A percentile compares a stretch with the other conserved stretches of the same genome.
These are phyloP conservation scores for Thalassophryne amazonica DNA, from an alignment of 2,797 vertebrate genomes.

Conservation along the genomic window DNA sequence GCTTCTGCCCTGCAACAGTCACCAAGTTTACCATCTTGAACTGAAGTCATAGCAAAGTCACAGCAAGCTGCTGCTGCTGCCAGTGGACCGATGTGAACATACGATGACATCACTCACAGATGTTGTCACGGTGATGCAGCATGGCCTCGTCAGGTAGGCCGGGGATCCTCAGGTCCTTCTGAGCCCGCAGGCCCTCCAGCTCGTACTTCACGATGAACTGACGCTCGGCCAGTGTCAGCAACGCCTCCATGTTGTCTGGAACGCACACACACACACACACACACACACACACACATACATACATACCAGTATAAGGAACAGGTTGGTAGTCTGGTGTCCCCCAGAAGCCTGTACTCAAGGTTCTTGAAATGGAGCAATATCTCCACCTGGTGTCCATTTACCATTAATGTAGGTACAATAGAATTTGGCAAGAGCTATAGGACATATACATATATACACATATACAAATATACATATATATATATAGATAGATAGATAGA, in stretches of 20 bases:
- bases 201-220: constrained; percentile 79
- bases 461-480: no score
- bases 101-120: constrained; percentile 69
- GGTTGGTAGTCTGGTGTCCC: no score
- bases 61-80: no score
- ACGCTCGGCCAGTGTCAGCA: constrained; percentile 79
- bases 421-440: no score
- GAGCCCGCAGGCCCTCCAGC: constrained; percentile 73
- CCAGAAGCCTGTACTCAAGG: no score
- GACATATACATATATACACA: no score
- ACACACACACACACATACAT: neutral
- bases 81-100: neutral
- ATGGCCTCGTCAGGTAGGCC: constrained; percentile 59
- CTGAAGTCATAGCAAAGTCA: no score
- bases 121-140: constrained; percentile 68
- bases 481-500: no score
- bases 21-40: neutral
- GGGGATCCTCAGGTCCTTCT: constrained; percentile 72
- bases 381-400: no score
- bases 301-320: no score
- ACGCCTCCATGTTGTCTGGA: constrained; percentile 76
- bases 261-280: constrained; percentile 8
- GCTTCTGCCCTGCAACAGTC: constrained; percentile 77
- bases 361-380: no score
- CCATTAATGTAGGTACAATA: no score